Evolutionary conservation across 2,113 vertebrate species (phyloP), one percentile per base, ranked within the genome.

Genomic region (Mormyrus iriodes): DNA sequence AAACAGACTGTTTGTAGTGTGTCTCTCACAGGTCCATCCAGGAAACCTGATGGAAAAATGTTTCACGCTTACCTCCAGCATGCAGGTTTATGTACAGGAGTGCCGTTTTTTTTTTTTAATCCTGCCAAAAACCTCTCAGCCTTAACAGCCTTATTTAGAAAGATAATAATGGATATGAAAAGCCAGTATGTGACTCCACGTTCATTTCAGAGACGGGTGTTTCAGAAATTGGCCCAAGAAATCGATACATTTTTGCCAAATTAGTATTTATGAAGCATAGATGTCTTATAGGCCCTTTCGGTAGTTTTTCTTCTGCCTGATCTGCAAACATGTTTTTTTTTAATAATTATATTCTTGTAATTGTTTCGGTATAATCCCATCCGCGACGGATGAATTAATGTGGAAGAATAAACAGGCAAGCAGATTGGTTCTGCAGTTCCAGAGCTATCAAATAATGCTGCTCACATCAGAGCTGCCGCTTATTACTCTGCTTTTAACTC

Each of bases 161-260:
- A 44, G 44, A 85, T 85, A 15, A 48, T 31, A 15, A 49, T 49
- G 24, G 83, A 48, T 13, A 85, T n/a, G 21, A 85, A 51, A 85
- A 49, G 24, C 21, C 15, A 3, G 3, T 85, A 85, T 49, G 46
- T 85, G 12, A 51, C 48, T 84, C 42, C 0, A 10, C 17, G 21
- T 84, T 21, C 17, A 27, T 44, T 84, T n/a, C 82, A 49, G 42
- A 84, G 3, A 21, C 9, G 4, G 35, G 24, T 84, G 82, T 84
- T 84, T 12, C 46, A n/a, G 4, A 8, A 51, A 3, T 85, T 85
- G 83, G 83, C 48, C 3, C 48, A 85, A 48, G 12, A 51, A 27
- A 85, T 85, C 83, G 6, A 85, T 85, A 49, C n/a, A 9, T 51
- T 85, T 76, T 85, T 49, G 44, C 83, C 44, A 85, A 49, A 85